Conservation (phyloP, 2,888 invertebrate species). For the Acrocyrtus sp. region DNA sequence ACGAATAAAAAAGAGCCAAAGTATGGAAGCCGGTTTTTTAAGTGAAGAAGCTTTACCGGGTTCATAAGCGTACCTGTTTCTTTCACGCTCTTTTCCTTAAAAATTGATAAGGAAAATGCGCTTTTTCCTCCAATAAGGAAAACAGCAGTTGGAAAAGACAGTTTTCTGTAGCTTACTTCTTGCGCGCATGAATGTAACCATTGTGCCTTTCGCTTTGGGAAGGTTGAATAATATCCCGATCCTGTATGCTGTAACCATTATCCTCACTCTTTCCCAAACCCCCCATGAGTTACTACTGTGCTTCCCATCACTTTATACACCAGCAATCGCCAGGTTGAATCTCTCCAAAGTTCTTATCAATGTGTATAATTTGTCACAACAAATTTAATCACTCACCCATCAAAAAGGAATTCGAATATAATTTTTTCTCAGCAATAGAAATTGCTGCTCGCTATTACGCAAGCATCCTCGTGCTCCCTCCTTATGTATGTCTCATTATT, state of each 20-base stretch:
- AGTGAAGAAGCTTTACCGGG: conserved; percentile 38
- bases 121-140: no score
- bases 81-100: background rate
- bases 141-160: conserved; percentile 17
- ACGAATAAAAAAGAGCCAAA: no score
- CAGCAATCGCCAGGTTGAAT: conserved; percentile 51
- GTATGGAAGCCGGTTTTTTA: conserved; percentile 39
- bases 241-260: conserved; percentile 47
- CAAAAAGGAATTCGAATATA: no score
- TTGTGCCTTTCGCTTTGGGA: no score
- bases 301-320: conserved; percentile 48
- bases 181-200: no score
- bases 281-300: conserved; percentile 50
- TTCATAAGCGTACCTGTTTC: conserved; percentile 27
- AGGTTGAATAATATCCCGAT: no score
- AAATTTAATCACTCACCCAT: conserved; percentile 63
- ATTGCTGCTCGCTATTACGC: no score
- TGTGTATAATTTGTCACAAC: conserved; percentile 63
- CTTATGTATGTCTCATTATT: no score
- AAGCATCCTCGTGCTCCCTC: no score
- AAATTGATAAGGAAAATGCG: conserved; percentile 33
- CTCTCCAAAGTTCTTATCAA: conserved; percentile 62
- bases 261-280: conserved; percentile 42
- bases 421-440: no score
- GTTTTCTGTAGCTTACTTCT: no score